phyloP scores from a whole-genome alignment of 1,140 invertebrate species.

The Triops cancriformis region DNA sequence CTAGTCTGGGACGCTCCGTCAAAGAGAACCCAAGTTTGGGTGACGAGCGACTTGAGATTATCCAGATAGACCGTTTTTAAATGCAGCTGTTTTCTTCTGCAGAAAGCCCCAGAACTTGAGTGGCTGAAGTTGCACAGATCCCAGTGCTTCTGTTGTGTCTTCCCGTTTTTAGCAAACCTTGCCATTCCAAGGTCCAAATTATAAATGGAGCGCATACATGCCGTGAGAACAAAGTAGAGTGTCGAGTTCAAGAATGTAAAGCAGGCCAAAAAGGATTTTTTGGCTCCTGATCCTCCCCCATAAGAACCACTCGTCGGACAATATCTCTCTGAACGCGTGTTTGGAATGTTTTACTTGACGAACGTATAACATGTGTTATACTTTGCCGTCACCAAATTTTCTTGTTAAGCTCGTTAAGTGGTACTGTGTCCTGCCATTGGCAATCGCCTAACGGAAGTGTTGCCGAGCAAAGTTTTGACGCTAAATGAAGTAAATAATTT shows the following conservation, averaged over 20 bases:
- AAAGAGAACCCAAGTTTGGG: background rate
- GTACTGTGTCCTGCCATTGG: no score
- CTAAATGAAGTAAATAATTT: no score
- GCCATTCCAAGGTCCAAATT: background rate
- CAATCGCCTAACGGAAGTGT: no score
- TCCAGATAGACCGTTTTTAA: background rate
- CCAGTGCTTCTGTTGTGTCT: background rate
- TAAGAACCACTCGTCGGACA: background rate
- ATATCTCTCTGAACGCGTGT: background rate
- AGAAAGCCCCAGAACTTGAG: background rate
- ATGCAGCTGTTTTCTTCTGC: background rate
- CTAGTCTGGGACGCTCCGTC: constrained; percentile 2
- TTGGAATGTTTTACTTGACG: background rate
- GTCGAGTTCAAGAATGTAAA: background rate
- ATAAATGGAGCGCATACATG: background rate
- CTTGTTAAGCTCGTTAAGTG: background rate
- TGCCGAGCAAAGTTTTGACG: no score
- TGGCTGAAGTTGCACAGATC: no score
- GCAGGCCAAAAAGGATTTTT: background rate
- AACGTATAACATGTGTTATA: background rate
- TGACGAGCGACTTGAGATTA: background rate
- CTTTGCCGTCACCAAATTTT: background rate
- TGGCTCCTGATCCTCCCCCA: background rate
- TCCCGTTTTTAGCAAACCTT: background rate
- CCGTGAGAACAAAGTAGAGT: background rate